Percentiles rank a stretch among this genome's conserved stretches.
Evolutionary conservation across 2,113 vertebrate species (phyloP).

Genomic region (Sarotherodon lohbergeri): DNA sequence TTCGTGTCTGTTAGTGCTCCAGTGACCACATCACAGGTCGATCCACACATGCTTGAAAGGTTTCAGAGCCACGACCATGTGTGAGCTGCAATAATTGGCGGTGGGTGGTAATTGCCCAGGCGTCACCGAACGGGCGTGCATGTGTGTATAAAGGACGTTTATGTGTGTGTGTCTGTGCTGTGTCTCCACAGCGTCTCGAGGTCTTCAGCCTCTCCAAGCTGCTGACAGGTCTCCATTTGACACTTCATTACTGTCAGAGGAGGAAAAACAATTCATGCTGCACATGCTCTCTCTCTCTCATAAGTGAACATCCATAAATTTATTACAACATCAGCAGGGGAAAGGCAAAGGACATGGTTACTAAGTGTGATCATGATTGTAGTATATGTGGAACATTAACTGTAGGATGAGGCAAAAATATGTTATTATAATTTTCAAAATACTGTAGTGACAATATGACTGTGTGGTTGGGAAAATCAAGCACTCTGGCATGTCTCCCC

Average conservation of each 20-base stretch:
- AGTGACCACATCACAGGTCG: constrained; percentile 48
- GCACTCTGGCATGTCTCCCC: neutral
- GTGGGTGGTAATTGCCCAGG: constrained; percentile 47
- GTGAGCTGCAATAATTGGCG: constrained; percentile 39
- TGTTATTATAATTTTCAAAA: neutral
- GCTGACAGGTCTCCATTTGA: constrained; percentile 51
- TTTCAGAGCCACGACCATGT: constrained; percentile 34
- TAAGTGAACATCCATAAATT: neutral
- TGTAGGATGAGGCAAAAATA: neutral
- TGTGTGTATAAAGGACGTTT: constrained; percentile 12
- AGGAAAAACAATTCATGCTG: constrained; percentile 11
- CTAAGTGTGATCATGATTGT: neutral
- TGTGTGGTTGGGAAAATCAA: neutral
- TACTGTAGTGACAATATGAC: neutral
- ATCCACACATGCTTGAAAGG: constrained; percentile 44
- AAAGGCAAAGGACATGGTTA: neutral
- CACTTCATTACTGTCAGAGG: constrained; percentile 49
- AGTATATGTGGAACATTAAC: neutral
- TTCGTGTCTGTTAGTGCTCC: constrained; percentile 38
- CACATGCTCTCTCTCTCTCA: neutral
- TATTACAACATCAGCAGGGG: neutral
- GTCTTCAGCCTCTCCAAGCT: constrained; percentile 15
- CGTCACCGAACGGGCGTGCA: constrained; percentile 18
- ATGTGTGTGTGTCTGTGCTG: constrained; percentile 8
- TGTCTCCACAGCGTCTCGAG: constrained; percentile 56